Conservation (phyloP, 2,113 vertebrate genomes). For the Ivindomyrus marchei region DNA sequence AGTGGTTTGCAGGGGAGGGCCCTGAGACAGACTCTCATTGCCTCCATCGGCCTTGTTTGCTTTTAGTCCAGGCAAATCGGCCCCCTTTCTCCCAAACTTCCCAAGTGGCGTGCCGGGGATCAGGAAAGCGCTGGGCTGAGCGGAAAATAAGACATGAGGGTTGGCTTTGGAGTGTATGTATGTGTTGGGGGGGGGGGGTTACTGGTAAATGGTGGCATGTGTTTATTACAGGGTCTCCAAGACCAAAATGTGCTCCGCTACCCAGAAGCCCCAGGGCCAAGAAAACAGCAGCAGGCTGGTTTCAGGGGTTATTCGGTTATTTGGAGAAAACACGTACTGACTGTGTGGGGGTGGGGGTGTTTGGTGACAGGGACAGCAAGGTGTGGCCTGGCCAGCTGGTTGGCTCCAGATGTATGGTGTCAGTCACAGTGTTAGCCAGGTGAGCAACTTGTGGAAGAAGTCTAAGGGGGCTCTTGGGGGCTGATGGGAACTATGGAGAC, state of each 20-base stretch:
- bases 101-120: constrained; percentile 25
- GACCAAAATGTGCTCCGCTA: constrained; percentile 25
- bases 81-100: constrained; percentile 27
- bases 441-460: background rate
- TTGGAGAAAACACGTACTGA: background rate
- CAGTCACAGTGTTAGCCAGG: background rate
- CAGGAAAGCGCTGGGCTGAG: constrained; percentile 38
- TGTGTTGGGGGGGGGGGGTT: background rate
- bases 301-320: background rate
- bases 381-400: background rate
- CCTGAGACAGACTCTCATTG: constrained; percentile 5
- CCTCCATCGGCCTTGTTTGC: constrained; percentile 28
- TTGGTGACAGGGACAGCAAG: background rate
- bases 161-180: constrained; percentile 17
- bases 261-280: background rate
- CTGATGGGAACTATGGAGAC: background rate
- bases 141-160: constrained; percentile 31
- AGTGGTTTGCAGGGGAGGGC: background rate
- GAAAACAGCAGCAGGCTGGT: background rate
- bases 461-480: background rate
- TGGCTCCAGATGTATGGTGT: background rate
- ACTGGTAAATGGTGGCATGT: constrained; percentile 17
- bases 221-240: constrained; percentile 22
- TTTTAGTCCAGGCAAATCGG: constrained; percentile 22
- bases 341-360: background rate